Base-by-base conservation (phyloP, 2,797 vertebrate genomes). In the Lagodon rhomboides region DNA sequence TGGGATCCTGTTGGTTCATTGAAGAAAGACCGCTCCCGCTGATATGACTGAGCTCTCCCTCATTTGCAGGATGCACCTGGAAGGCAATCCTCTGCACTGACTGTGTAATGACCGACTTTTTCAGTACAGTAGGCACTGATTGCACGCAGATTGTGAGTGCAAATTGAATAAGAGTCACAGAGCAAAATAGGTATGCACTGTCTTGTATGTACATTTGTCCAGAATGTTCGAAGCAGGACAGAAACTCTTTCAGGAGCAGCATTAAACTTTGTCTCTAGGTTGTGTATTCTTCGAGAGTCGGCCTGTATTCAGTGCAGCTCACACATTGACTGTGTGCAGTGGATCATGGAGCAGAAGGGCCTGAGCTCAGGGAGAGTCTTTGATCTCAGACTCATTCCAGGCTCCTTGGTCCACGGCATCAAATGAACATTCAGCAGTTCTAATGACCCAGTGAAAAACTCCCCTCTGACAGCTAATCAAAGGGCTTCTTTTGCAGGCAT, bases 361-460 rank as follows among this genome's bases (percentile, higher is more conserved):
- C 44, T n/a, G 70, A 79, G 75, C 66, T 74, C 46, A 12, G 55
- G 62, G 44, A 77, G 55, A 38, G 58, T 6, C 69, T 92, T 90
- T 91, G 79, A 92, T 91, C 84, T 87, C 50, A 46, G n/a, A 54
- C 23, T 80, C 67, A 78, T 79, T 86, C 67, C 68, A 69, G 74
- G 64, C 82, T 80, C 53, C 75, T 81, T 59, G 67, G 65, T 88
- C 75, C 77, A 64, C 30, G 65, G 83, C 74, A 85, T 87, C 80
- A 87, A 87, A 85, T 87, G 75, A 89, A 78, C 85, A 83, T 81
- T 88, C 82, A 86, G 76, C 81, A 77, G 65, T 74, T 46, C 73
- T 91, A 89, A 89, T 89, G 84, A 90, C 76, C 77, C 54, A 30
- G 70, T 50, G 64, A 87, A 82, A 63, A 85, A 68, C 63, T 65